Percentiles rank a stretch among this genome's conserved stretches.
phyloP scores from a whole-genome alignment of 2,888 invertebrate species.

The Ectemnius continuus region DNA sequence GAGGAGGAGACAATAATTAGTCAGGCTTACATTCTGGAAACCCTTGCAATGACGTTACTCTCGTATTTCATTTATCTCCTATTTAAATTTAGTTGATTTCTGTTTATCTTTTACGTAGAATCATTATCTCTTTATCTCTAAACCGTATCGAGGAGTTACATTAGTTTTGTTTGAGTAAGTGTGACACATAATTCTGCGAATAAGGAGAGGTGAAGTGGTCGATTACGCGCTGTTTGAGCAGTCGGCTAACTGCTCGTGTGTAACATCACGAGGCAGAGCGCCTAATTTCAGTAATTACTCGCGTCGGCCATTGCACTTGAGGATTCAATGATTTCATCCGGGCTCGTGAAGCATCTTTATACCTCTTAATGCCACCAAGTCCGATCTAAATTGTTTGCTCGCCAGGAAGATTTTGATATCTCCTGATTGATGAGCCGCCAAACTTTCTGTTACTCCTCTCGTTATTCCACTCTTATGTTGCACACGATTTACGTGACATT shows the following conservation, averaged over 20 bases:
- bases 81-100: conserved; percentile 17
- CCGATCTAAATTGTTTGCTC: conserved; percentile 31
- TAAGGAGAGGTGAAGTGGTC: background rate
- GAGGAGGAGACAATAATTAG: no score
- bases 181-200: no score
- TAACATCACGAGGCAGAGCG: conserved; percentile 25
- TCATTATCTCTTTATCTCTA: no score
- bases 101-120: conserved; percentile 1
- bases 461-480: background rate
- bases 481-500: background rate
- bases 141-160: no score
- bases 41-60: no score
- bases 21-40: no score
- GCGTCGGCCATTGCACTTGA: conserved; percentile 39
- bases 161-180: no score
- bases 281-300: conserved; percentile 50
- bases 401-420: conserved; percentile 11
- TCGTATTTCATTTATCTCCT: background rate
- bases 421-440: conserved; percentile 1
- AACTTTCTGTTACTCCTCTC: conserved; percentile 6
- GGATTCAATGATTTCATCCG: conserved; percentile 56
- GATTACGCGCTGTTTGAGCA: conserved; percentile 6
- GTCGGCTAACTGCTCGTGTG: background rate
- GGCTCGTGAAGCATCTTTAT: conserved; percentile 34
- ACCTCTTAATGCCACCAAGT: conserved; percentile 41